Evolutionary conservation across 2,113 vertebrate species (phyloP).

Genomic region (Podarcis cretensis): DNA sequence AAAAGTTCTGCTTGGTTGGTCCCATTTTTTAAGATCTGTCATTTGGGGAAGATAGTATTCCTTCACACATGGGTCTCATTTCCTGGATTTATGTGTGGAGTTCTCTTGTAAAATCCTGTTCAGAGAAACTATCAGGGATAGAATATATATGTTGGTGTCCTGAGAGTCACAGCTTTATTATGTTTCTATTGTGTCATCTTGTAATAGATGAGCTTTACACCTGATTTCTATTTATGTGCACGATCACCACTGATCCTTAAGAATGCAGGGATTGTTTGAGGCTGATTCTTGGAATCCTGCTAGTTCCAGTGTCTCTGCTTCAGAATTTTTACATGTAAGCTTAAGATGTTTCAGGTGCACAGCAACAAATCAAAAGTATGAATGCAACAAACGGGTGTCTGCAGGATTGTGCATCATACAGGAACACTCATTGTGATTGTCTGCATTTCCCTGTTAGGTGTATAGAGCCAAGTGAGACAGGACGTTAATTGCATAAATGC

Average conservation of each 20-base stretch:
- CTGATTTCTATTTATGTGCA: neutral
- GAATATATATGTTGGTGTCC: neutral
- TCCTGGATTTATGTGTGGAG: neutral
- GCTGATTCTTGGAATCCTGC: neutral
- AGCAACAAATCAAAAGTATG: neutral
- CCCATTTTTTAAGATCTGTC: neutral
- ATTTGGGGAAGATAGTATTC: neutral
- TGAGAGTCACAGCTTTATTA: neutral
- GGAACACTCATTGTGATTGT: neutral
- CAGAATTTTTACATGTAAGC: neutral
- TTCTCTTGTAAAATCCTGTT: conserved; percentile 2
- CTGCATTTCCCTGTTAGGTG: neutral
- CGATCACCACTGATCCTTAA: neutral
- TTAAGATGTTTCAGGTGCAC: neutral
- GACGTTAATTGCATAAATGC: too few relatives aligned
- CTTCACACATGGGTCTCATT: neutral
- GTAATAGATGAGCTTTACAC: neutral
- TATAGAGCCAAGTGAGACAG: neutral
- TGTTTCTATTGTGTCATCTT: neutral
- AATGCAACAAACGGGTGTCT: neutral
- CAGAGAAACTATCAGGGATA: neutral
- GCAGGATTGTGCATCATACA: too few relatives aligned
- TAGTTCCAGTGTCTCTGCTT: neutral
- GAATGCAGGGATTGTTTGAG: accelerated
- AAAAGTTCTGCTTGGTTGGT: neutral